Evolutionary conservation across 2,888 invertebrate genomes (phyloP).

Genomic region (Ophioninae sp.): DNA sequence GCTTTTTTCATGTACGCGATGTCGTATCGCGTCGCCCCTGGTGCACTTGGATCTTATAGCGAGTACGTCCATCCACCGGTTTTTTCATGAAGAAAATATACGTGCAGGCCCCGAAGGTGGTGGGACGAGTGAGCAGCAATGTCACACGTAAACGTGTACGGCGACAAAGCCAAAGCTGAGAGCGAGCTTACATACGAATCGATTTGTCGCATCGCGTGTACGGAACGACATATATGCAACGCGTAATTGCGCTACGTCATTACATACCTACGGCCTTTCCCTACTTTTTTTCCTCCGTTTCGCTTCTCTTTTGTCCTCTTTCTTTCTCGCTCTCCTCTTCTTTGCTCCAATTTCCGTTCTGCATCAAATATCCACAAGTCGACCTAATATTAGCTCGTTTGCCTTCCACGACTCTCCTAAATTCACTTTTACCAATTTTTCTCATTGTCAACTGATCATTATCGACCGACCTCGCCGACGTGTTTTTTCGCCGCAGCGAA

Average conservation of each 20-base stretch:
- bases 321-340: not conserved
- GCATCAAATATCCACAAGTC: not conserved
- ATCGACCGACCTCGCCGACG: too few species aligned
- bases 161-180: constrained; percentile 33
- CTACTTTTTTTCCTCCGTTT: constrained; percentile 25
- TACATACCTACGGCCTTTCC: constrained; percentile 47
- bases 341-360: constrained; percentile 16
- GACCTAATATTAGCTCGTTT: not conserved
- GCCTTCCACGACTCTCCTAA: not conserved
- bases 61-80: too few species aligned
- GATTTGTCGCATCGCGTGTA: constrained; percentile 62
- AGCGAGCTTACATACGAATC: constrained; percentile 37
- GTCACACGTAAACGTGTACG: constrained; percentile 49
- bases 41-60: not conserved
- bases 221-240: constrained; percentile 56
- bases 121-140: constrained; percentile 16
- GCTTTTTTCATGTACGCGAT: constrained; percentile 4
- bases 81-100: not conserved
- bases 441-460: too few species aligned
- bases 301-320: not conserved
- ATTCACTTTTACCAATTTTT: not conserved
- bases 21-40: constrained; percentile 4
- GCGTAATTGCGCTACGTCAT: constrained; percentile 56
- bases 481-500: too few species aligned
- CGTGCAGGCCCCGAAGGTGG: not conserved